These are phyloP conservation scores for Choristoneura rosaceana DNA, from an alignment of 2,888 invertebrate species.

Conservation along the genomic window DNA sequence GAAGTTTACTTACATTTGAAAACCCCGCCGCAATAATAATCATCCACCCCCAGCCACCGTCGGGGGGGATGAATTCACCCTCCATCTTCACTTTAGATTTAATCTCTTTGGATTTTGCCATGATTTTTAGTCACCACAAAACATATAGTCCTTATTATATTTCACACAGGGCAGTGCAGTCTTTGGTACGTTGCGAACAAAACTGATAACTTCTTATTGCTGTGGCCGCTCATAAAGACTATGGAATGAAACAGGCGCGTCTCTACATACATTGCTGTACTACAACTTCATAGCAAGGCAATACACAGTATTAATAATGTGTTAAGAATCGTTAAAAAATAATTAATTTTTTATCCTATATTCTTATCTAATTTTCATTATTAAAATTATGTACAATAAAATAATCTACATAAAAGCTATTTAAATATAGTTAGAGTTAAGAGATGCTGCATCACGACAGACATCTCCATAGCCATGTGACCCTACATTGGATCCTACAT, in stretches of 20 bases:
- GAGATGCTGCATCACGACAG: too few relatives aligned
- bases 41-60: conserved; percentile 93
- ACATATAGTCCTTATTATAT: conserved; percentile 27
- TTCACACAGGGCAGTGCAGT: conserved; percentile 44
- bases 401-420: too few relatives aligned
- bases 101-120: conserved; percentile 62
- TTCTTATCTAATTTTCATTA: too few relatives aligned
- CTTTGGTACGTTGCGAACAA: conserved; percentile 49
- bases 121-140: conserved; percentile 43
- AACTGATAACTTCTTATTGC: conserved; percentile 57
- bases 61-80: conserved; percentile 88
- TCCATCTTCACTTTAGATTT: conserved; percentile 72
- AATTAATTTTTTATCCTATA: too few relatives aligned
- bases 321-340: too few relatives aligned
- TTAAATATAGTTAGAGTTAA: too few relatives aligned
- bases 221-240: conserved; percentile 27
- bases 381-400: too few relatives aligned
- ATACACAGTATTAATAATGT: conserved; percentile 4
- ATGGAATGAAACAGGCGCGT: conserved; percentile 12
- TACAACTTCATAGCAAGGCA: not conserved
- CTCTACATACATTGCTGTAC: conserved; percentile 17
- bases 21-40: conserved; percentile 89
- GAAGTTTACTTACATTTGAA: conserved; percentile 87
- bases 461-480: too few relatives aligned
- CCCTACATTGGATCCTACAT: too few relatives aligned